Evolutionary conservation across 2,797 vertebrate species (phyloP).

Genomic region (Rachycentron canadum): DNA sequence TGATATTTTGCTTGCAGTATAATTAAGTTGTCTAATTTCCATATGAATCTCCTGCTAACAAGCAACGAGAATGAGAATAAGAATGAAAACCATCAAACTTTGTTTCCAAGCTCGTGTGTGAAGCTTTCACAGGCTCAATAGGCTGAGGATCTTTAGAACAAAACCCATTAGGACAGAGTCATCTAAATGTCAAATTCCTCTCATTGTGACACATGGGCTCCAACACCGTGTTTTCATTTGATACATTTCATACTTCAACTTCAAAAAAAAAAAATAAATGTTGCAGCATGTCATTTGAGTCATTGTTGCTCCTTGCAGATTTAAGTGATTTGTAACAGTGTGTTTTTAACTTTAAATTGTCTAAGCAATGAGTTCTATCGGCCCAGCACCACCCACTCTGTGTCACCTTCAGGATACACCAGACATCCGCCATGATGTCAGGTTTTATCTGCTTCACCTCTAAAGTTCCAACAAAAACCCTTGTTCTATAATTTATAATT

Average conservation of each 20-base stretch:
- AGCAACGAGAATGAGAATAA: slow-evolving; percentile 43
- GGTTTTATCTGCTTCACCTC: slow-evolving; percentile 22
- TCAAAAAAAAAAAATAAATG: slow-evolving; percentile 10
- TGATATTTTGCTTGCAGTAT: slow-evolving; percentile 59
- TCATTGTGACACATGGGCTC: slow-evolving; percentile 35
- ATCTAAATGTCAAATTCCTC: slow-evolving; percentile 55
- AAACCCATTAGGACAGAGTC: slow-evolving; percentile 55
- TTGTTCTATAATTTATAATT: slow-evolving; percentile 37
- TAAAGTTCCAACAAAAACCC: slow-evolving; percentile 13
- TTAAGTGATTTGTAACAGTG: slow-evolving; percentile 44
- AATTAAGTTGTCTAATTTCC: slow-evolving; percentile 73
- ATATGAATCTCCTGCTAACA: slow-evolving; percentile 70
- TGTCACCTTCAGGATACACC: slow-evolving; percentile 54
- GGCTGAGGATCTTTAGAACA: slow-evolving; percentile 45
- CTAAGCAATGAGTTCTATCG: slow-evolving; percentile 40
- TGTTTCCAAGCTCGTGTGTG: slow-evolving; percentile 58
- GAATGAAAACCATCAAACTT: slow-evolving; percentile 58
- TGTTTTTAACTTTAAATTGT: slow-evolving; percentile 57
- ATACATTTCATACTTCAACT: slow-evolving; percentile 22
- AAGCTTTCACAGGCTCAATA: slow-evolving; percentile 55
- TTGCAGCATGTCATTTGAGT: slow-evolving; percentile 24
- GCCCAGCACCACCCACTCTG: slow-evolving; percentile 36
- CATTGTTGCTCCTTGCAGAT: slow-evolving; percentile 36
- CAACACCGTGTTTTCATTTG: slow-evolving; percentile 38
- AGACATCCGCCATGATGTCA: slow-evolving; percentile 39